phyloP scores from a whole-genome alignment of 1,140 invertebrate genomes.

The Ceratitis capitata region DNA sequence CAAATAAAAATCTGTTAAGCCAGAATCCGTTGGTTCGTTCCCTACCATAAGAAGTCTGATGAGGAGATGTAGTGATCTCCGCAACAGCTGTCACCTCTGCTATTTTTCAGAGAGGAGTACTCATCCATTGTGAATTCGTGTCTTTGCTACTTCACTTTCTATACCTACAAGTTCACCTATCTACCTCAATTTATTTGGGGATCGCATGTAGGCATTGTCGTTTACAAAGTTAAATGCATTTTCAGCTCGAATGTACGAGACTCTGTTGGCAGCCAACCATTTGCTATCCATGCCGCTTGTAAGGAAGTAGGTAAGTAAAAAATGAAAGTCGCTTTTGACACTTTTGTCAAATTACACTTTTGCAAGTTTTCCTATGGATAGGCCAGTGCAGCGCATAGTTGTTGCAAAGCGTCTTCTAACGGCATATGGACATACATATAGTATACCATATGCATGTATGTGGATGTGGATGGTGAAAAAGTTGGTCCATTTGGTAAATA shows the following conservation, averaged over 20 bases:
- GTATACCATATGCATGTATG: neutral
- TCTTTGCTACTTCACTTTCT: no score
- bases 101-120: neutral
- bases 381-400: no score
- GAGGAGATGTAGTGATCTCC: no score
- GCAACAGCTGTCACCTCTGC: no score
- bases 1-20: no score
- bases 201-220: neutral
- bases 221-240: neutral
- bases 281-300: neutral
- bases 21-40: no score
- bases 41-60: no score
- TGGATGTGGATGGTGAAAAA: no score
- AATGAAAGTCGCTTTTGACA: constrained; percentile 25
- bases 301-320: neutral
- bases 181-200: no score
- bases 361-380: neutral
- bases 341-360: constrained; percentile 30
- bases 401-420: neutral
- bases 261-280: neutral
- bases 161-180: no score
- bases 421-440: neutral
- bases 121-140: neutral
- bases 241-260: neutral
- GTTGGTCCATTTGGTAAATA: no score